These are phyloP conservation scores for Limnephilus rhombicus DNA, from an alignment of 2,888 invertebrate species.

Conservation along the genomic window DNA sequence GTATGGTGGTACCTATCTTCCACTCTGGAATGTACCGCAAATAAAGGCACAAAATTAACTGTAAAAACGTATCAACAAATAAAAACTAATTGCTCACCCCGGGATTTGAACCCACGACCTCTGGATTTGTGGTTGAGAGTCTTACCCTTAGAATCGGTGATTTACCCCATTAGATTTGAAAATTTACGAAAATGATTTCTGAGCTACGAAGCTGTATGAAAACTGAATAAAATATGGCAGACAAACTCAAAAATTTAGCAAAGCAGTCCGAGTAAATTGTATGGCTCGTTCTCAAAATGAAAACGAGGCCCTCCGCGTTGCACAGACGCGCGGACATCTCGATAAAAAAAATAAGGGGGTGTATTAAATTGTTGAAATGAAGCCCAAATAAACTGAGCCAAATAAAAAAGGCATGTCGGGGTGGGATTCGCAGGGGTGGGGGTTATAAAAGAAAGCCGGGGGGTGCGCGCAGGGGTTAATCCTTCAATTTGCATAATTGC, in stretches of 20 bases:
- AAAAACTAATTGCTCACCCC: too few relatives aligned
- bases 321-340: slow-evolving; percentile 60
- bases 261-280: neutral
- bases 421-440: neutral
- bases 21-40: too few relatives aligned
- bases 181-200: neutral
- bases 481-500: slow-evolving; percentile 80
- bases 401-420: slow-evolving; percentile 45
- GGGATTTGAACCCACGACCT: too few relatives aligned
- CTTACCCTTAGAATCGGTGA: neutral
- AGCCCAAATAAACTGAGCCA: slow-evolving; percentile 65
- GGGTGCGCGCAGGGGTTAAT: slow-evolving; percentile 76
- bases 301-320: slow-evolving; percentile 19
- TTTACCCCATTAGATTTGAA: neutral
- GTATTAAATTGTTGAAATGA: slow-evolving; percentile 69
- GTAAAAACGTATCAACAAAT: too few relatives aligned
- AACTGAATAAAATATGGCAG: neutral
- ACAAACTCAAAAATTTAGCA: neutral
- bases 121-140: too few relatives aligned
- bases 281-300: slow-evolving; percentile 35
- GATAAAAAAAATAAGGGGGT: slow-evolving; percentile 68
- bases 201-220: neutral
- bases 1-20: too few relatives aligned
- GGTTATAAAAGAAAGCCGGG: slow-evolving; percentile 31
- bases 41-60: too few relatives aligned